Evolutionary conservation across 1,140 invertebrate species (phyloP).

Genomic region (Dendrolimus punctatus): DNA sequence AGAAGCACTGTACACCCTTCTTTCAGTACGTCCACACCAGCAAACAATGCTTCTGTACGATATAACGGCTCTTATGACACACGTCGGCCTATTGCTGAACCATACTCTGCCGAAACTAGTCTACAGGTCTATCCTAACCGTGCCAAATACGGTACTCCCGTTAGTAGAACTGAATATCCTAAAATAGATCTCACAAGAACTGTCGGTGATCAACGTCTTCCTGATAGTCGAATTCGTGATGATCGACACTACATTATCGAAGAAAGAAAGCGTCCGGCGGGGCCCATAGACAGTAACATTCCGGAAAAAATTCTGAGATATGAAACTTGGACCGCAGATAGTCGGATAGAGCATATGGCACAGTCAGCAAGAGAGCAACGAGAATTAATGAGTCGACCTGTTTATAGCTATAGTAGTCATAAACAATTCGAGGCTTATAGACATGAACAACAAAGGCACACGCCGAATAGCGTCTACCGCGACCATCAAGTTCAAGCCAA

Average conservation of each 20-base stretch:
- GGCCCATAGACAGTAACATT: slow-evolving; percentile 59
- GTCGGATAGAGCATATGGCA: slow-evolving; percentile 54
- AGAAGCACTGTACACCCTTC: slow-evolving; percentile 27
- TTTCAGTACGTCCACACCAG: slow-evolving; percentile 25
- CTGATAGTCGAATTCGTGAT: slow-evolving; percentile 49
- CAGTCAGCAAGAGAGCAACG: slow-evolving; percentile 52
- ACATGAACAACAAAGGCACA: slow-evolving; percentile 46
- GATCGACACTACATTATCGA: slow-evolving; percentile 52
- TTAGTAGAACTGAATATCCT: slow-evolving; percentile 48
- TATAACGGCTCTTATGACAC: slow-evolving; percentile 49
- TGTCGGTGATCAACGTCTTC: slow-evolving; percentile 38
- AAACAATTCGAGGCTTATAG: slow-evolving; percentile 58
- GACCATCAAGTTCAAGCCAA: slow-evolving; percentile 37
- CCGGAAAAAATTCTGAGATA: slow-evolving; percentile 64
- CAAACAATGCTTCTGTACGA: slow-evolving; percentile 24
- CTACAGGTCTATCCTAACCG: slow-evolving; percentile 40
- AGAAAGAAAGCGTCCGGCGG: slow-evolving; percentile 56
- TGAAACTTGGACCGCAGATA: slow-evolving; percentile 62
- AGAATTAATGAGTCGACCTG: slow-evolving; percentile 55
- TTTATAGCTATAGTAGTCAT: slow-evolving; percentile 59
- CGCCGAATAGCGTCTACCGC: slow-evolving; percentile 28
- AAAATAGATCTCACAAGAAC: slow-evolving; percentile 66
- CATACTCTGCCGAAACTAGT: slow-evolving; percentile 47
- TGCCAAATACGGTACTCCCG: slow-evolving; percentile 40
- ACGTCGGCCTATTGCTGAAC: slow-evolving; percentile 26